Evolutionary conservation across 2,888 invertebrate species (phyloP), one percentile per base, ranked within the genome.

Genomic region (Mellilla xanthometata): DNA sequence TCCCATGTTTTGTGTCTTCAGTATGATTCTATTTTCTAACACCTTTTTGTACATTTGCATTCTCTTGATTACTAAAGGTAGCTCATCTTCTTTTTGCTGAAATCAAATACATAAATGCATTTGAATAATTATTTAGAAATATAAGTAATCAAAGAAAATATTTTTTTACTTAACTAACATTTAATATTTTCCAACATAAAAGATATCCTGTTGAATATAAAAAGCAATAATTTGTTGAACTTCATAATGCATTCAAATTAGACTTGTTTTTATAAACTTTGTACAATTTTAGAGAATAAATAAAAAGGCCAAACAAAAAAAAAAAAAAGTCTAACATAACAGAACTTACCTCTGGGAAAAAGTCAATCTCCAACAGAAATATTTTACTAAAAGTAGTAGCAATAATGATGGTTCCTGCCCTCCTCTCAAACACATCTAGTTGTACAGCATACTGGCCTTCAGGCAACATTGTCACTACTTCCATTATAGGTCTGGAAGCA

Each of bases 301-400:
- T n/a, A n/a, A n/a, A n/a, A n/a, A n/a, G n/a, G n/a, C n/a, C n/a
- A n/a, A n/a, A n/a, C n/a, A n/a, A n/a, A n/a, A n/a, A n/a, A n/a
- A n/a, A n/a, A n/a, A n/a, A n/a, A n/a, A n/a, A n/a, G n/a, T n/a
- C n/a, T n/a, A n/a, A n/a, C n/a, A n/a, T n/a, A n/a, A n/a, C n/a
- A n/a, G n/a, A 57, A 81, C 82, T 80, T 64, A 87, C 86, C 60
- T 74, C 48, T 22, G 80, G 76, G 60, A 80, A 84, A 53, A 83
- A 85, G 31, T 73, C 65, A 31, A 82, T 66, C 32, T 81, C 78
- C 49, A 85, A 47, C 0, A 81, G 36, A 27, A 70, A 63, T 12
- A 86, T 69, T 39, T 81, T 80, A 59, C 69, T 72, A 47, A 81
- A 79, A 53, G 87, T 86, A 32, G 78, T 70, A 1, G 60, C 75